Evolutionary conservation across 2,797 vertebrate genomes (phyloP).

Genomic region (Pogoniulus pusillus): DNA sequence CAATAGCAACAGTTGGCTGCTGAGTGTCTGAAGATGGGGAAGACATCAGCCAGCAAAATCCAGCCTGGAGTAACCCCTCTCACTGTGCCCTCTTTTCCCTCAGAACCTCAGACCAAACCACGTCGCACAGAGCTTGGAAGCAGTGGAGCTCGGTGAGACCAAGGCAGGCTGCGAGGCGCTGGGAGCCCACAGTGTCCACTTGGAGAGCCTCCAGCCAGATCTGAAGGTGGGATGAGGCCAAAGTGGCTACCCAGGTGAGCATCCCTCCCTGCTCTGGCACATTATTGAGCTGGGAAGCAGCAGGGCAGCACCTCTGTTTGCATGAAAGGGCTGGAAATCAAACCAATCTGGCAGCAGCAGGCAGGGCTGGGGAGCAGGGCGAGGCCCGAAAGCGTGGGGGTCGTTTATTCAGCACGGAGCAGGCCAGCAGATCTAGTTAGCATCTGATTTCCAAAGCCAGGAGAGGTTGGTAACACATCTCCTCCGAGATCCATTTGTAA

Average conservation of each 20-base stretch:
- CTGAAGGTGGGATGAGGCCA: not conserved
- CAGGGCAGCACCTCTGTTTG: not conserved
- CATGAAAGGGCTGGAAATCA: not conserved
- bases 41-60: not conserved
- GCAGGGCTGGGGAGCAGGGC: not conserved
- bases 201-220: not conserved
- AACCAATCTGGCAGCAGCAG: not conserved
- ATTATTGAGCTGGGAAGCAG: accelerated
- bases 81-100: not conserved
- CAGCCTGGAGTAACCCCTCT: not conserved
- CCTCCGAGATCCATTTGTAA: slow-evolving; percentile 67
- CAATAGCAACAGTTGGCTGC: accelerated
- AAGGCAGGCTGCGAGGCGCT: accelerated
- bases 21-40: accelerated
- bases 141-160: not conserved
- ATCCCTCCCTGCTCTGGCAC: not conserved
- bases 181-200: accelerated
- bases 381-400: accelerated
- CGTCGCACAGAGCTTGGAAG: not conserved
- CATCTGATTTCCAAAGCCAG: slow-evolving; percentile 53
- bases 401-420: not conserved
- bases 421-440: not conserved
- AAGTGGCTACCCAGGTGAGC: not conserved
- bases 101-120: not conserved
- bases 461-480: slow-evolving; percentile 65